phyloP scores from a whole-genome alignment of 2,113 vertebrate species.

The Grammomys surdaster region DNA sequence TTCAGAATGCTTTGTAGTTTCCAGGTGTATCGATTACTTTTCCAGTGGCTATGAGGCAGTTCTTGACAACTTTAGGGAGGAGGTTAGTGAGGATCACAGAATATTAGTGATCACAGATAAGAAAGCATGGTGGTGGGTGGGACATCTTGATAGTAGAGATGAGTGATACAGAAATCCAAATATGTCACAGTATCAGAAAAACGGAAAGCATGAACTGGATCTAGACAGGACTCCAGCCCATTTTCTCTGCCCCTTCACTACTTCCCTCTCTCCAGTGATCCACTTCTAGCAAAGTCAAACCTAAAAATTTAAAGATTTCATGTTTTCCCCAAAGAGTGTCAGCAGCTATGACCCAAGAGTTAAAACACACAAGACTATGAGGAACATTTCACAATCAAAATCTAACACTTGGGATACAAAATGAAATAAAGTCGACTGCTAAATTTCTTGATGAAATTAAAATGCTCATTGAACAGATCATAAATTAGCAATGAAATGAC shows the following conservation, averaged over 20 bases:
- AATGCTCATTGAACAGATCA: background rate
- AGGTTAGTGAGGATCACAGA: too few species aligned
- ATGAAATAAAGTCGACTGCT: background rate
- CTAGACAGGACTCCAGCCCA: background rate
- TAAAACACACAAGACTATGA: background rate
- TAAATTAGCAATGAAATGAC: background rate
- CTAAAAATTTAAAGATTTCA: too few species aligned
- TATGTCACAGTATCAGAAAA: background rate
- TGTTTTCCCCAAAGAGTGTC: background rate
- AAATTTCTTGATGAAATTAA: constrained; percentile 44
- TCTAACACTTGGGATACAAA: background rate
- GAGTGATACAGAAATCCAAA: too few species aligned
- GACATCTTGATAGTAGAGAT: background rate
- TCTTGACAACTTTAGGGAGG: background rate
- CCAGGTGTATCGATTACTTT: background rate
- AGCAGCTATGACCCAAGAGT: background rate
- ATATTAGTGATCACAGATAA: too few species aligned
- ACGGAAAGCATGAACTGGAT: background rate
- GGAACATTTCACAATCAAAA: background rate
- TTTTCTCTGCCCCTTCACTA: background rate
- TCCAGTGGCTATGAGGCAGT: background rate
- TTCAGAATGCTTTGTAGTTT: background rate
- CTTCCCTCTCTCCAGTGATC: background rate
- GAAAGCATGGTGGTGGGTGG: background rate
- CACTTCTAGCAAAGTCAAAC: background rate